phyloP scores from a whole-genome alignment of 2,797 vertebrate genomes.

The Liasis olivaceus region DNA sequence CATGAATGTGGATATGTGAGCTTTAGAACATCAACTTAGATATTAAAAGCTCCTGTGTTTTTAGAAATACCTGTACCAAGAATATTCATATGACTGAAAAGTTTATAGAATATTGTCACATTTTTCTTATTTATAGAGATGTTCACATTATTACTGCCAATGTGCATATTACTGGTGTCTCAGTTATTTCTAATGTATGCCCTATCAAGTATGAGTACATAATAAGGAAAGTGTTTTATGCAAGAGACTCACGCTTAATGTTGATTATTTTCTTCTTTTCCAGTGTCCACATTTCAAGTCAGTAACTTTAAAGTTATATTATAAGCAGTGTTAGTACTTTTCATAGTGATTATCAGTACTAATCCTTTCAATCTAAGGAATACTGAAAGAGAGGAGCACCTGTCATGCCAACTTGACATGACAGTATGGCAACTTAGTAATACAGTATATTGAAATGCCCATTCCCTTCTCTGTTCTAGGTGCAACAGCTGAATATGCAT shows the following conservation, averaged over 20 bases:
- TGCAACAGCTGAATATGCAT: neutral
- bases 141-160: neutral
- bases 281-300: neutral
- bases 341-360: too few relatives aligned
- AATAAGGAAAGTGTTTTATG: neutral
- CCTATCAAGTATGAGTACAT: too few relatives aligned
- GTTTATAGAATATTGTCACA: neutral
- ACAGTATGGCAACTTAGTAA: neutral
- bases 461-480: neutral
- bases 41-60: neutral
- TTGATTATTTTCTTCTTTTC: too few relatives aligned
- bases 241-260: neutral
- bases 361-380: too few relatives aligned
- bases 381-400: too few relatives aligned
- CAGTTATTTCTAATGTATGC: neutral
- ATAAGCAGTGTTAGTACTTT: too few relatives aligned
- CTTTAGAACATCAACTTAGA: neutral
- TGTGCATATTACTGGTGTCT: neutral
- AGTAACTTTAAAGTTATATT: neutral
- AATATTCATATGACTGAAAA: neutral
- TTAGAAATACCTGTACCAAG: conserved; percentile 15
- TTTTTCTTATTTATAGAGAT: neutral
- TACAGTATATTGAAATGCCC: neutral
- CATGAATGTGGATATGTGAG: conserved; percentile 5
- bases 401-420: too few relatives aligned